Base-by-base conservation (phyloP, 2,888 invertebrate species). In the Taphrorychus bicolor region DNA sequence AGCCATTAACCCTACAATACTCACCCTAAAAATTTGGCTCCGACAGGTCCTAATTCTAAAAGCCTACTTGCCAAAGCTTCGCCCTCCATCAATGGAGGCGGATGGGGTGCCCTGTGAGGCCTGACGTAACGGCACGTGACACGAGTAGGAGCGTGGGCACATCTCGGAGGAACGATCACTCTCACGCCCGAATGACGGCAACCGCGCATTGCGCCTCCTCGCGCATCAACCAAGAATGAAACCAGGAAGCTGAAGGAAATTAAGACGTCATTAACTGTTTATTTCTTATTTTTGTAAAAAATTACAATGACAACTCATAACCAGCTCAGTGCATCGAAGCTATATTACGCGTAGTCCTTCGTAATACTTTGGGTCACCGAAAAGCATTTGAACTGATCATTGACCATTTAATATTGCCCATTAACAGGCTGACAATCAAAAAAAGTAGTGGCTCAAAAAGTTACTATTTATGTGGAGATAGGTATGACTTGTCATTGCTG, bases 201-300 rank as follows among this genome's bases (percentile, higher is more conserved):
- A 16, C 98, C 98, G 74, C 97, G 90, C 98, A 99, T 98, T 17
- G 98, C 97, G 5, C 98, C 99, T 17, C 99, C 99, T 14, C 98
- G 90, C 0, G 99, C 99, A 81, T 99, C 99, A 75, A 99, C 99
- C 87, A 99, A 90, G 85, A 99, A 99, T 74, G 98, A 98, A 77
- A 99, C 98, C 83, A 99, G 87, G 87, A 99, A 99, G 78, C 94
- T 95, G 82, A 22, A 60, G 19, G 5, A 14, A 19, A 48, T 19
- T 14, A 40, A 40, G n/a, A 40, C 40, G n/a, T 14, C 9, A 14
- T n/a, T n/a, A 40, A 40, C n/a, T 40, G 40, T n/a, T 40, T n/a
- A 14, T 40, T 40, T 40, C 40, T 40, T 40, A 14, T 14, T 40
- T 40, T 1, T 40, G 40, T n/a, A 40, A n/a, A 14, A 40, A 32